phyloP scores from a whole-genome alignment of 1,140 invertebrate species.

The Ceratosolen fusciceps region DNA sequence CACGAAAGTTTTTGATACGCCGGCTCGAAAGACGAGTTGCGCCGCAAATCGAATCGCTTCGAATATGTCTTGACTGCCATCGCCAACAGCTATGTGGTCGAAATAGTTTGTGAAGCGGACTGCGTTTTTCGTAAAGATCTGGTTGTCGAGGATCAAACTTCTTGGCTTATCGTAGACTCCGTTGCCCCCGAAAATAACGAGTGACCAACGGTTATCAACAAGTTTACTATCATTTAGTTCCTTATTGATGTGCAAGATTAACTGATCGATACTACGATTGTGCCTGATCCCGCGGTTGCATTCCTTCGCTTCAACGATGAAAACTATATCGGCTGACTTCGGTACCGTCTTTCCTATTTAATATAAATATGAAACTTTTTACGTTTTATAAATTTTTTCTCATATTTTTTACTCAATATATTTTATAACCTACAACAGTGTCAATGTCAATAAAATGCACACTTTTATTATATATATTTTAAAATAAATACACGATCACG shows the following conservation, averaged over 20 bases:
- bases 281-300: constrained; percentile 81
- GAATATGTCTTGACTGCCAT: constrained; percentile 79
- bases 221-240: constrained; percentile 77
- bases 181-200: constrained; percentile 85
- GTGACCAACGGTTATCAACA: constrained; percentile 81
- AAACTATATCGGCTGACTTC: constrained; percentile 85
- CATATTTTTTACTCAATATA: no score
- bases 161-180: constrained; percentile 80
- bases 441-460: no score
- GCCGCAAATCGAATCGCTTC: constrained; percentile 82
- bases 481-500: no score
- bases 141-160: constrained; percentile 77
- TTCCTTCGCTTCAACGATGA: constrained; percentile 87
- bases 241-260: constrained; percentile 78
- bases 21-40: constrained; percentile 84
- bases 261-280: constrained; percentile 77
- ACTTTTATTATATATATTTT: no score
- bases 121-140: constrained; percentile 75
- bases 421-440: no score
- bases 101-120: constrained; percentile 76
- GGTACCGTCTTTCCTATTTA: constrained; percentile 68
- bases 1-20: constrained; percentile 87
- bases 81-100: constrained; percentile 72
- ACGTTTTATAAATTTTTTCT: no score
- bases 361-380: neutral